Base-by-base conservation (phyloP, 2,113 vertebrate species). In the Pygoscelis antarcticus region DNA sequence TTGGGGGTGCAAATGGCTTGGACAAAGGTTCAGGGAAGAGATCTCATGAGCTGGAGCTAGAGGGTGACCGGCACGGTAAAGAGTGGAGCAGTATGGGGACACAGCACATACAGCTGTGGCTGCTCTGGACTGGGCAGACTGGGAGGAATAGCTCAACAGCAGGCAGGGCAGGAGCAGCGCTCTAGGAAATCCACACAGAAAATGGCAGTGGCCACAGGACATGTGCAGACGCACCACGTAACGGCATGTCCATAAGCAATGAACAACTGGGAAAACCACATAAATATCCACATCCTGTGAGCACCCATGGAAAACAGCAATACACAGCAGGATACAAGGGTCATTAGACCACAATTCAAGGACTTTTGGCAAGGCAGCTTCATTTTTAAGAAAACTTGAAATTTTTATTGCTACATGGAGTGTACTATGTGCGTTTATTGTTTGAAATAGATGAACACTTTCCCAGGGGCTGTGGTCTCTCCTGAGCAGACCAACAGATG, bases 211-310 rank as follows among this genome's bases (percentile, higher is more conserved):
- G 32, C 20, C 49, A 40, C 46, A 68, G 75, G 44, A 25, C 29
- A 29, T 9, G 13, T 19, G 36, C 74, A 49, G 36, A 16, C 42
- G 3, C 26, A 47, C 6, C n/a, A 52, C 0, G 0, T 10, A 68
- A 49, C 30, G 65, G 11, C 54, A 54, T 2, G 6, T 13, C 52
- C 49, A 10, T 7, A 36, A 83, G 8, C 2, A 11, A 38, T 3
- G 20, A 64, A 52, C 11, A 70, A 4, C 30, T 15, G 40, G 13
- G 58, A 77, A 68, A 61, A 17, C 11, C 40, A n/a, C 68, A 25
- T 7, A 40, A 60, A 61, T 14, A 12, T 42, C 30, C 44, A 30
- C 40, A 20, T 46, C 61, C 76, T 65, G 58, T 23, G 58, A 55
- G 23, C 23, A 26, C 9, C 46, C 36, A 12, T 25, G 52, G 65